Conservation (phyloP, 2,113 vertebrate species). For the Zingel zingel region DNA sequence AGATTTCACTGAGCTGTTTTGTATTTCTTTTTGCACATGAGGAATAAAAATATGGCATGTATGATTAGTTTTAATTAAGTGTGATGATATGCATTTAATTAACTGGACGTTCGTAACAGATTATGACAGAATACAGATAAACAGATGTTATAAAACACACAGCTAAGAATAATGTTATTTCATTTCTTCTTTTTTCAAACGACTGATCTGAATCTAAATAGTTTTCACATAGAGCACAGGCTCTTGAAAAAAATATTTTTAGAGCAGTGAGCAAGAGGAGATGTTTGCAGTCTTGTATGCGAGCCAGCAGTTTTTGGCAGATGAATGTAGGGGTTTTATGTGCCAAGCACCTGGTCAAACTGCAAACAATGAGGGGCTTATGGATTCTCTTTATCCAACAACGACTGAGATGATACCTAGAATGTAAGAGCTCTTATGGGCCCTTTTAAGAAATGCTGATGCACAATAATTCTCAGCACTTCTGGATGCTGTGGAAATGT, state of each 20-base stretch:
- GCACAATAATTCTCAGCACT: slow-evolving; percentile 66
- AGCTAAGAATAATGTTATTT: slow-evolving; percentile 17
- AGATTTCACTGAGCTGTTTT: slow-evolving; percentile 5
- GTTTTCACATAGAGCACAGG: slow-evolving; percentile 3
- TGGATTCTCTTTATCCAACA: slow-evolving; percentile 81
- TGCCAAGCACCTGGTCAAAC: slow-evolving; percentile 88
- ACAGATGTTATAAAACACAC: slow-evolving; percentile 4
- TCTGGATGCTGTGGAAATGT: slow-evolving; percentile 37
- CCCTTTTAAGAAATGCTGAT: slow-evolving; percentile 77
- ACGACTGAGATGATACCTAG: slow-evolving; percentile 77
- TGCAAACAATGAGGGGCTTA: slow-evolving; percentile 86
- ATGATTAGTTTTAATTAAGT: slow-evolving; percentile 48
- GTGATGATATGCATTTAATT: slow-evolving; percentile 32
- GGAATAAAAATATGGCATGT: slow-evolving; percentile 7
- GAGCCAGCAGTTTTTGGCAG: slow-evolving; percentile 83
- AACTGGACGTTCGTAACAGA: not conserved
- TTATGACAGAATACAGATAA: slow-evolving; percentile 24
- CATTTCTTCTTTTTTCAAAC: not conserved
- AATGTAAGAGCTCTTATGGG: slow-evolving; percentile 73
- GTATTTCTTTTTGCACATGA: not conserved
- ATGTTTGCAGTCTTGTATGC: slow-evolving; percentile 77
- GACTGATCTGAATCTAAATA: slow-evolving; percentile 30
- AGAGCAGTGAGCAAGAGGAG: slow-evolving; percentile 68
- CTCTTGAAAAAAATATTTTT: slow-evolving; percentile 53
- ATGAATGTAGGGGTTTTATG: slow-evolving; percentile 66